Evolutionary conservation across 2,113 vertebrate genomes (phyloP), one percentile per base, ranked within the genome.

Genomic region (Meles meles): DNA sequence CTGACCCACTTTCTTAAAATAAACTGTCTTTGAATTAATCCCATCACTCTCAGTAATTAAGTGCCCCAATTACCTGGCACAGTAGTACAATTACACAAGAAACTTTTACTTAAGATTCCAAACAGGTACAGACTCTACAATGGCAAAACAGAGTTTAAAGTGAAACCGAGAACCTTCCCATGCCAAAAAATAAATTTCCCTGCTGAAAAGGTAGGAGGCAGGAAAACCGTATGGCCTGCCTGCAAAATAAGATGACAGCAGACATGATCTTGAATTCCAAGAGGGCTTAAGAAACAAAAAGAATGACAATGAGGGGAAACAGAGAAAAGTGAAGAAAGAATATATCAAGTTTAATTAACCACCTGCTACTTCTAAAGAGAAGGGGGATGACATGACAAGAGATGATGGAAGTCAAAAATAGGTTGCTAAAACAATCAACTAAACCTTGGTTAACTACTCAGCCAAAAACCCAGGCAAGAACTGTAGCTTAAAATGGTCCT

Each of bases 101-200:
- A 88, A 96, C 77, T 67, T 96, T 88, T 81, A 88, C 63, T 89
- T 96, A 57, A 67, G 63, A 89, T 96, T 92, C 31, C 76, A 87
- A 92, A 37, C 31, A 96, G 69, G 31, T 37, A 61, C 31, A 93
- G 42, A 92, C 12, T 92, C 12, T n/a, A 93, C 5, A 69, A 42
- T 31, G 47, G 49, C 49, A 49, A 94, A 94, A 91, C 5, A 93
- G 18, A 90, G 57, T 85, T 92, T 49, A 94, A 95, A 82, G 29
- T 61, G 63, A 92, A 96, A 44, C 37, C 27, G 83, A 87, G 52
- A 87, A 87, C 5, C 1, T 59, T 77, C 27, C 42, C 15, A 12
- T 65, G 39, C 87, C 34, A 39, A 74, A 93, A 91, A 61, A 93
- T 57, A 94, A 94, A 61, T 14, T 61, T 14, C 37, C 29, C 49